Base-by-base conservation (phyloP, 2,888 invertebrate species). In the Meganola albula region DNA sequence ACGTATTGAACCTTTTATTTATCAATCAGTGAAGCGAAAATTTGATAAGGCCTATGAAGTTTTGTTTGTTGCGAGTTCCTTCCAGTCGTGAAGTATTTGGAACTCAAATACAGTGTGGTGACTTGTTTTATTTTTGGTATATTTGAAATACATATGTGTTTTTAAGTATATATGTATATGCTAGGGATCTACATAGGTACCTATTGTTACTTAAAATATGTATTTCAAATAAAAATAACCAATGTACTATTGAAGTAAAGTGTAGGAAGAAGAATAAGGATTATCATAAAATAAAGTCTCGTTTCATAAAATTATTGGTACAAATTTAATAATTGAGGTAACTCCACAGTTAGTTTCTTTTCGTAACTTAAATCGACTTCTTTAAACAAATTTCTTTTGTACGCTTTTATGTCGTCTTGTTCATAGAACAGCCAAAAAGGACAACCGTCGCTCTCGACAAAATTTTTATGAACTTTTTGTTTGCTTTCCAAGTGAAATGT, bases 351-450 rank as follows among this genome's bases (percentile, higher is more conserved):
- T 16, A 7, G 8, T 20, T 20, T 65, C 60, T 52, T 67, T 70
- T 66, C 58, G 63, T 74, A 80, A 80, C 72, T 82, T 80, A 75
- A 79, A 82, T 79, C 74, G 77, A 80, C 77, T 82, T 79, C 63
- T 60, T 55, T 60, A 66, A 74, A 75, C 67, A 76, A 79, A 65
- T 76, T 78, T 69, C 61, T 38, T 63, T 66, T 53, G 49, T 66
- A 60, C 57, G 73, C 60, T 68, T 63, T 67, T 65, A 65, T 69
- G 60, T 61, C 58, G 66, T 49, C 52, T 62, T 61, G 57, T 55
- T 60, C 51, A 51, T 20, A 45, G 41, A 35, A 53, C 48, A 55
- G 56, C 73, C 62, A 66, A 75, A 79, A 79, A 74, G 67, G 63
- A 75, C 71, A 68, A 68, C 56, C 61, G 45, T 45, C 52, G 50